Evolutionary conservation across 2,888 invertebrate genomes (phyloP).

Genomic region (Chrysodeixis includens): DNA sequence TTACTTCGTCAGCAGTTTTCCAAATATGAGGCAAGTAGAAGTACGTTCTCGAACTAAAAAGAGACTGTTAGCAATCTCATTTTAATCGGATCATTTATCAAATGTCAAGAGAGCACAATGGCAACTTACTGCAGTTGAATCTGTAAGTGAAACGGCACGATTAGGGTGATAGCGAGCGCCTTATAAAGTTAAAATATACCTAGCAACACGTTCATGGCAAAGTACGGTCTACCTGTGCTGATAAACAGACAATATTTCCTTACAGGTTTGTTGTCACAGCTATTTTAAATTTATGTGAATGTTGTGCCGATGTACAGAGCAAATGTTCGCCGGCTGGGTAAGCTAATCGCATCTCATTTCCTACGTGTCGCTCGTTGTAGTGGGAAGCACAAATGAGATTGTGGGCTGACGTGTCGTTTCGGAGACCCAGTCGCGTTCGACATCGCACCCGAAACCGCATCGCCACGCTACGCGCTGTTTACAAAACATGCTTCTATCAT

Average conservation of each 20-base stretch:
- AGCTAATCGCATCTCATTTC: slow-evolving; percentile 84
- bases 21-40: slow-evolving; percentile 44
- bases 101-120: slow-evolving; percentile 56
- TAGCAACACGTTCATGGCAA: slow-evolving; percentile 52
- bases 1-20: slow-evolving; percentile 37
- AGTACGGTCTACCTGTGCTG: slow-evolving; percentile 45
- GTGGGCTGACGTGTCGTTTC: slow-evolving; percentile 78
- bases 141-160: slow-evolving; percentile 53
- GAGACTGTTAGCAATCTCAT: slow-evolving; percentile 56
- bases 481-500: slow-evolving; percentile 52
- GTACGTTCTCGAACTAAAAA: slow-evolving; percentile 50
- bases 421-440: slow-evolving; percentile 73
- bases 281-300: slow-evolving; percentile 59
- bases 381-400: slow-evolving; percentile 82
- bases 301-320: slow-evolving; percentile 58
- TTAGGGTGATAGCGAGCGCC: slow-evolving; percentile 49
- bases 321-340: slow-evolving; percentile 68
- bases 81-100: slow-evolving; percentile 62
- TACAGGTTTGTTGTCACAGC: slow-evolving; percentile 51
- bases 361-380: slow-evolving; percentile 79
- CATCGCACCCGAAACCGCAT: slow-evolving; percentile 67
- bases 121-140: slow-evolving; percentile 55
- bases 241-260: slow-evolving; percentile 57
- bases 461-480: slow-evolving; percentile 50
- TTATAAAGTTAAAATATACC: slow-evolving; percentile 50